Base-by-base conservation (phyloP, 2,797 vertebrate species). In the Sebastiscus albofasciatus region DNA sequence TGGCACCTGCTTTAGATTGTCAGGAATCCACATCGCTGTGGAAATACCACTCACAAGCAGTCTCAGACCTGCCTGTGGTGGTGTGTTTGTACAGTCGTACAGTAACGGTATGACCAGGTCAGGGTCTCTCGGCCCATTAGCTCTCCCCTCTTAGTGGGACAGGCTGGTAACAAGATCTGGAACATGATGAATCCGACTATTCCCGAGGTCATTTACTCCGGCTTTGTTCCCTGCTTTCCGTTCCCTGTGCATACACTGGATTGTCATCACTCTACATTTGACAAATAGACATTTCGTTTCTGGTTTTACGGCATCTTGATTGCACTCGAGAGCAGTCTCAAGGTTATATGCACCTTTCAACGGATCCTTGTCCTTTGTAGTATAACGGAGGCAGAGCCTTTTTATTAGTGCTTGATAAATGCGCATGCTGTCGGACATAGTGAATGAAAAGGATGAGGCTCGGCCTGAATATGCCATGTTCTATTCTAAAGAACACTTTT, bases 61-160 rank as follows among this genome's bases (percentile, higher is more conserved):
- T 60, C 26, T 74, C 9, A 3, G 52, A 64, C n/a, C 13, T 24
- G 64, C 46, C 61, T 68, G 68, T 6, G 49, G 29, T 46, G 46
- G 22, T 27, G 58, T 76, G 42, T 39, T 65, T 66, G 36, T n/a
- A 26, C 36, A 71, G 33, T 72, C 18, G 2, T 49, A 72, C 70
- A 49, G 8, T 18, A 73, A 29, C 27, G 7, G 29, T 55, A 27
- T 72, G 79, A 86, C 77, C 66, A 56, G 81, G 78, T 83, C 87
- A 82, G 39, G 52, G 66, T 79, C 84, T 85, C 67, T 83, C 49
- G 4, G 70, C 33, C 66, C 80, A 91, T 88, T 89, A 80, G 36
- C 67, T 74, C 34, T 52, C 72, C 27, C 29, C 31, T 83, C 62
- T 39, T 26, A 58, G 39, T 29, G 31, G 56, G 73, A 77, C 68